These are phyloP conservation scores for Rugalucina vietnamica DNA, from an alignment of 2,888 invertebrate genomes.

Conservation along the genomic window DNA sequence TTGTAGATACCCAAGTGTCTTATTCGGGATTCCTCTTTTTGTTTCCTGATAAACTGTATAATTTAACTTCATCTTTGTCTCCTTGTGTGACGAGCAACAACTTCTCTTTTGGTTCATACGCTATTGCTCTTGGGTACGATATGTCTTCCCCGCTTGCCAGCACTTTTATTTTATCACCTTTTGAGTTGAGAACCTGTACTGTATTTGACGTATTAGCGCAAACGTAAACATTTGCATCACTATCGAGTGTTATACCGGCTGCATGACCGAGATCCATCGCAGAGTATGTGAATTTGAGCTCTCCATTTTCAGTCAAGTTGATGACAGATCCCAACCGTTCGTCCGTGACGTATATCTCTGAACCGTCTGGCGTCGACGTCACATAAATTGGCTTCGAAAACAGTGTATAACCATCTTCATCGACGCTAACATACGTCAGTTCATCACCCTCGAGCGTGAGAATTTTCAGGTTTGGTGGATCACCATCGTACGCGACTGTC, in stretches of 20 bases:
- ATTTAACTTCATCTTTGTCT: slow-evolving; percentile 63
- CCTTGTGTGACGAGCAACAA: slow-evolving; percentile 67
- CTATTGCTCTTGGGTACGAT: slow-evolving; percentile 66
- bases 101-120: slow-evolving; percentile 64
- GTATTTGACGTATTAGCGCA: slow-evolving; percentile 64
- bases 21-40: too few species aligned
- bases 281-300: slow-evolving; percentile 64
- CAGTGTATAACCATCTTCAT: slow-evolving; percentile 65
- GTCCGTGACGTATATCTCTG: slow-evolving; percentile 64
- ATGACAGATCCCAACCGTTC: slow-evolving; percentile 64
- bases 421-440: slow-evolving; percentile 62
- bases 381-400: slow-evolving; percentile 70
- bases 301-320: slow-evolving; percentile 59
- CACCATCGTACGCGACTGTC: slow-evolving; percentile 67
- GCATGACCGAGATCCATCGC: slow-evolving; percentile 64
- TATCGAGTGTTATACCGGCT: slow-evolving; percentile 61
- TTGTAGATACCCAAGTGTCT: too few species aligned
- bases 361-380: slow-evolving; percentile 52
- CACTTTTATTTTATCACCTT: slow-evolving; percentile 61
- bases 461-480: slow-evolving; percentile 66
- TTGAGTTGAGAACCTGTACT: slow-evolving; percentile 62
- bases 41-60: slow-evolving; percentile 63
- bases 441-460: slow-evolving; percentile 60
- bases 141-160: slow-evolving; percentile 61
- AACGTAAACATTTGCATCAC: slow-evolving; percentile 63